These are phyloP conservation scores for Apostichopus japonicus DNA, from an alignment of 35 echinoderm and acorn worm genomes.

Conservation along the genomic window DNA sequence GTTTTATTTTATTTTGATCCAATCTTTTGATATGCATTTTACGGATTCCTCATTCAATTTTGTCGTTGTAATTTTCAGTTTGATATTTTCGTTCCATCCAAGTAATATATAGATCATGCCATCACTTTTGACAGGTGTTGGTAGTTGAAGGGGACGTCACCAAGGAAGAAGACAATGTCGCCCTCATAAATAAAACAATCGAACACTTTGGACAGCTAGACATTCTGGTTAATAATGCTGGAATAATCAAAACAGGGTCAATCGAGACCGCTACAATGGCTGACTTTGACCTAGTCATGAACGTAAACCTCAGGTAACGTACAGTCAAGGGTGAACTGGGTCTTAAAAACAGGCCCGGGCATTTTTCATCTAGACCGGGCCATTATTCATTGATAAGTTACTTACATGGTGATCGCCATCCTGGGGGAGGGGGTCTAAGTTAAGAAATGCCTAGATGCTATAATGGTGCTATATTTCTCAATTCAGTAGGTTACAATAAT, in stretches of 20 bases:
- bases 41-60: too few relatives aligned
- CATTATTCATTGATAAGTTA: too few relatives aligned
- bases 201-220: constrained; percentile 38
- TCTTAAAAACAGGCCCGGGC: too few relatives aligned
- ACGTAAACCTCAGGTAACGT: constrained; percentile 57
- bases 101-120: not conserved
- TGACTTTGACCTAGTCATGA: constrained; percentile 57
- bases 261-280: constrained; percentile 51
- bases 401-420: too few relatives aligned
- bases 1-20: too few relatives aligned
- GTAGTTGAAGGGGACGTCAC: constrained; percentile 15
- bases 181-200: constrained; percentile 17
- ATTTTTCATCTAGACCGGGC: too few relatives aligned
- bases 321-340: not conserved
- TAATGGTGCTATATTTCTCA: too few relatives aligned
- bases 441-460: too few relatives aligned
- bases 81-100: not conserved
- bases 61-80: not conserved
- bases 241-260: constrained; percentile 38
- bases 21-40: too few relatives aligned
- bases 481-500: too few relatives aligned
- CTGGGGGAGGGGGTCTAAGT: too few relatives aligned
- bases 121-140: constrained; percentile 11
- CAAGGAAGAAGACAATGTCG: constrained; percentile 14
- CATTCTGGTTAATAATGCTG: constrained; percentile 61